Base-by-base conservation (phyloP, 2,888 invertebrate species). In the Meiosimyza decipiens region DNA sequence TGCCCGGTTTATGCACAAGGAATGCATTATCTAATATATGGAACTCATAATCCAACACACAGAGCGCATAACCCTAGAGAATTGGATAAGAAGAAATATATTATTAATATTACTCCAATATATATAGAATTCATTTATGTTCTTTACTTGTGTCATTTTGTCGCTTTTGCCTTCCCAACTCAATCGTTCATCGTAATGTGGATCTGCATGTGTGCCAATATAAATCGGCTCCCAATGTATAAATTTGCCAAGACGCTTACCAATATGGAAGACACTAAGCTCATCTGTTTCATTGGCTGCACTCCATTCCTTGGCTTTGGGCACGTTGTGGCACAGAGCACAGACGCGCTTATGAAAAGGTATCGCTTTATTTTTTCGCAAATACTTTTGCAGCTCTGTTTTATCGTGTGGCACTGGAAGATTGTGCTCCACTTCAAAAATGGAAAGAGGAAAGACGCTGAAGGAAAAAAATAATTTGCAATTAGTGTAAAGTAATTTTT, bases 141-240 rank as follows among this genome's bases (percentile, higher is more conserved):
- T n/a, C n/a, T 77, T 84, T 85, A 96, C 96, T 93, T 97, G 97
- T 74, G 96, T 95, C 96, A 97, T 97, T 89, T 97, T 97, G 87
- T 97, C 97, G 87, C 95, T 94, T 87, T 95, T 95, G 59, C 97
- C 97, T 84, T 97, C 96, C 96, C 97, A 97, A 84, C 95, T 95
- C 75, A 97, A 91, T 82, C 96, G 89, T 85, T 97, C 96, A 79
- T 97, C 97, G 85, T 97, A 97, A 77, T 94, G 89, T 0, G 96
- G 96, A 82, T 96, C 96, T 22, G 90, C 89, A 86, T 96, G 93
- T 0, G 96, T 96, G 18, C 97, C 96, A 74, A 97, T 95, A 83
- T 94, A 97, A 79, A 97, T 96, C 12, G 97, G 97, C 87, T 97
- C 97, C 97, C 97, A 97, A 85, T 94, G 94, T 49, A 93, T 89